These are phyloP conservation scores for Trididemnum miniatum DNA, from an alignment of 23 tunicate species.

Conservation along the genomic window DNA sequence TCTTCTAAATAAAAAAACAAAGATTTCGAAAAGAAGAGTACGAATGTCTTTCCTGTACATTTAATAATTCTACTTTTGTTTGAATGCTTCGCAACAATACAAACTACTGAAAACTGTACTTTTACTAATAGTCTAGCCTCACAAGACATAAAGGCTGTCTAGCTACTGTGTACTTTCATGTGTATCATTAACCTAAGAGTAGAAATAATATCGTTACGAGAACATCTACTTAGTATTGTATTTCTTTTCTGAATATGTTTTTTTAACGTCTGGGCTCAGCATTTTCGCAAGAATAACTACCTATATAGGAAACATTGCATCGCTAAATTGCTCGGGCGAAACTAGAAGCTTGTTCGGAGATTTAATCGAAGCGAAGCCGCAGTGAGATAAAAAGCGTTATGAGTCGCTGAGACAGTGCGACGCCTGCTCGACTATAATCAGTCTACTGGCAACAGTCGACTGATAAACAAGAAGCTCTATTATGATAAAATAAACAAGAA, in stretches of 20 bases:
- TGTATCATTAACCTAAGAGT: too few relatives aligned
- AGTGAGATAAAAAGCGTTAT: background rate
- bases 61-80: too few relatives aligned
- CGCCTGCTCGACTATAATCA: conserved; percentile 25
- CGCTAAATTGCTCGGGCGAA: background rate
- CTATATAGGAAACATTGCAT: too few relatives aligned
- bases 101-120: too few relatives aligned
- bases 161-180: too few relatives aligned
- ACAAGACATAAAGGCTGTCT: too few relatives aligned
- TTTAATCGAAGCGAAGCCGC: conserved; percentile 11
- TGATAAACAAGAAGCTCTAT: conserved; percentile 37
- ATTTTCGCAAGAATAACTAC: background rate
- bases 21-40: too few relatives aligned
- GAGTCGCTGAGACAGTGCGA: conserved; percentile 26
- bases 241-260: background rate
- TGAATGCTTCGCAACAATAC: too few relatives aligned
- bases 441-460: conserved; percentile 18
- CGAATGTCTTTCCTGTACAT: too few relatives aligned
- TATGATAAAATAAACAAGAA: conserved; percentile 30
- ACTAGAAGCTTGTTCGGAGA: background rate
- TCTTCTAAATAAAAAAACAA: too few relatives aligned
- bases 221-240: background rate
- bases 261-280: background rate
- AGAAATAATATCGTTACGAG: too few relatives aligned
- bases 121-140: too few relatives aligned